Conservation (phyloP, 2,113 vertebrate genomes). For the Neogale vison region DNA sequence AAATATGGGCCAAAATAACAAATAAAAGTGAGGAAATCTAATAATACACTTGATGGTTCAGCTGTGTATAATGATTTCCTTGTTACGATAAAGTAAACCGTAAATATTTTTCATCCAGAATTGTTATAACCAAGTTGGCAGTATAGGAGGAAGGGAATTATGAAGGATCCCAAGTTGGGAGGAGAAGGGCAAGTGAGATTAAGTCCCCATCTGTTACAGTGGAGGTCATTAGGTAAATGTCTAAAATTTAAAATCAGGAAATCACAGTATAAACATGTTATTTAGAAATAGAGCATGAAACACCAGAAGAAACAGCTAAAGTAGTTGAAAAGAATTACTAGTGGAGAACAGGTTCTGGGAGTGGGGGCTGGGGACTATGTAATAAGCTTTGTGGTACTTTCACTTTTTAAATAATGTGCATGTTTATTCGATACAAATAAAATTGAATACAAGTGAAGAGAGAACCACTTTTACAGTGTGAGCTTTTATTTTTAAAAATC, state of each 20-base stretch:
- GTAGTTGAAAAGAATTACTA: not conserved
- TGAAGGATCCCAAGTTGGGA: not conserved
- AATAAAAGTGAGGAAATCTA: not conserved
- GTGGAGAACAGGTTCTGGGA: not conserved
- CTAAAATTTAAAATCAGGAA: not conserved
- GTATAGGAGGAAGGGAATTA: not conserved
- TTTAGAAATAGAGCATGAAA: not conserved
- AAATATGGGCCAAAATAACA: not conserved
- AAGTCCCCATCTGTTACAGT: not conserved
- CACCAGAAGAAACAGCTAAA: not conserved
- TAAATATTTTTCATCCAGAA: not conserved
- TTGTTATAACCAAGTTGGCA: not conserved
- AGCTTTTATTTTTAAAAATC: not conserved
- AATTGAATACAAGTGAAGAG: not conserved
- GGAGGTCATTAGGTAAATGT: not conserved
- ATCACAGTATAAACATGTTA: not conserved
- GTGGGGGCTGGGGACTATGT: not conserved
- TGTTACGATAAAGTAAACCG: not conserved
- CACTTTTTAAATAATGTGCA: constrained; percentile 4
- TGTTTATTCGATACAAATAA: not conserved
- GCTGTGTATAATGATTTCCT: not conserved
- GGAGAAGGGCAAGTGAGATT: not conserved
- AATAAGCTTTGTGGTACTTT: not conserved
- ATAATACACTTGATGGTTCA: not conserved
- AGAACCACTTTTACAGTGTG: not conserved